phyloP scores from a whole-genome alignment of 2,888 invertebrate genomes.

The Limenitis camilla region DNA sequence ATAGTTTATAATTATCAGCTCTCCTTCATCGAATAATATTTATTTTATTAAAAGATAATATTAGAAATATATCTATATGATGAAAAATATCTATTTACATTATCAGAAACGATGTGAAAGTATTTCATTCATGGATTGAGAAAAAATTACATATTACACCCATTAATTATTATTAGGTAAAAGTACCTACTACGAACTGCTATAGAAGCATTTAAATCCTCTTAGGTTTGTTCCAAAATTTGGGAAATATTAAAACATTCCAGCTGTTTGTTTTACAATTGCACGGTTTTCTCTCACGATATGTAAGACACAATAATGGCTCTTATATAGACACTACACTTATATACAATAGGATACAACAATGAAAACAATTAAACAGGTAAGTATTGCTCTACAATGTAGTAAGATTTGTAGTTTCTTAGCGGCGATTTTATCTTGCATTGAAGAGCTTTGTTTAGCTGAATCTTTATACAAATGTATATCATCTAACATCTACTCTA shows the following conservation, averaged over 20 bases:
- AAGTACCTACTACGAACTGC: no score
- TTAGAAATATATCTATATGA: no score
- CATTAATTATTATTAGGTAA: no score
- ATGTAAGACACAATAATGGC: slow-evolving; percentile 28
- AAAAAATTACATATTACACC: no score
- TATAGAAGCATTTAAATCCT: no score
- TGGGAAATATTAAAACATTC: slow-evolving; percentile 28
- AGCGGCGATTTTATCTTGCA: slow-evolving; percentile 31
- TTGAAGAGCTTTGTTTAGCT: slow-evolving; percentile 25
- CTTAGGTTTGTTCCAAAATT: not conserved
- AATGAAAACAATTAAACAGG: slow-evolving; percentile 25
- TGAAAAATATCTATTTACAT: no score
- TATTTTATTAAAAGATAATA: no score
- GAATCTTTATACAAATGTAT: slow-evolving; percentile 27
- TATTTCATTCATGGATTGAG: no score
- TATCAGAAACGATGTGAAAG: no score
- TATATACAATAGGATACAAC: slow-evolving; percentile 32
- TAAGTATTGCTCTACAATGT: slow-evolving; percentile 1
- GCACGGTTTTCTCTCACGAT: slow-evolving; percentile 34
- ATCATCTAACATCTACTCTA: slow-evolving; percentile 18
- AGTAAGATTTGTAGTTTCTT: slow-evolving; percentile 22
- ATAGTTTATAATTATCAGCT: no score
- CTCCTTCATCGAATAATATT: no score
- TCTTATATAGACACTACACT: slow-evolving; percentile 20
- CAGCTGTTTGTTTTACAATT: slow-evolving; percentile 36